Evolutionary conservation across 2,888 invertebrate species (phyloP), one percentile per base, ranked within the genome.

Genomic region (Apodemia mormo): DNA sequence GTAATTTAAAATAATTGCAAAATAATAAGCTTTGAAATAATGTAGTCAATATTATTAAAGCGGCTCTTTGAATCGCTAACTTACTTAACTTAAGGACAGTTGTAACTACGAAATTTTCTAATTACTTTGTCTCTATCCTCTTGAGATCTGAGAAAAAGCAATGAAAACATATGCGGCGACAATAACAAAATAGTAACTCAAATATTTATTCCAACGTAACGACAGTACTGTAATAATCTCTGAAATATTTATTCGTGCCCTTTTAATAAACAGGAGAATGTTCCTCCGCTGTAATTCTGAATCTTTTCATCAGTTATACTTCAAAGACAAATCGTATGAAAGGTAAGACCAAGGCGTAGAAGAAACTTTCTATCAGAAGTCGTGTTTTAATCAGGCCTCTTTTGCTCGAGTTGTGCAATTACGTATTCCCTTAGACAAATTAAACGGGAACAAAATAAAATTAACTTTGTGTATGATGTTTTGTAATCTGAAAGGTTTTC

Each of bases 281-380:
- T 58, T 30, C 10, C 22, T n/a, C 14, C 37, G 61, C 33, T 37
- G 37, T 64, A 64, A 64, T 64, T 64, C 61, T 37, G n/a, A n/a
- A 14, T 37, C 61, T 37, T 64, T 64, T 64, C 33, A 64, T 64
- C 33, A 64, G 61, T 64, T 30, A 37, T 37, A 64, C 61, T 64
- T 64, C 61, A 64, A 64, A 64, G 61, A 64, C 61, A 64, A 61
- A 64, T 37, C 61, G 61, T 64, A 64, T 33, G 61, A 37, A 64
- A 64, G 61, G 61, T 64, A 22, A 54, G 54, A 54, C 54, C 14
- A 22, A 22, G 22, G 8, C 33, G 33, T 33, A 33, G 37, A 37
- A 64, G 61, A 64, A 64, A 64, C 61, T 64, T 64, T 64, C 37
- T n/a, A 58, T 58, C 58, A 58, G 9, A 61, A 64, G 33, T 64